Conservation (phyloP, 2,888 invertebrate species). For the Callimorpha dominula region DNA sequence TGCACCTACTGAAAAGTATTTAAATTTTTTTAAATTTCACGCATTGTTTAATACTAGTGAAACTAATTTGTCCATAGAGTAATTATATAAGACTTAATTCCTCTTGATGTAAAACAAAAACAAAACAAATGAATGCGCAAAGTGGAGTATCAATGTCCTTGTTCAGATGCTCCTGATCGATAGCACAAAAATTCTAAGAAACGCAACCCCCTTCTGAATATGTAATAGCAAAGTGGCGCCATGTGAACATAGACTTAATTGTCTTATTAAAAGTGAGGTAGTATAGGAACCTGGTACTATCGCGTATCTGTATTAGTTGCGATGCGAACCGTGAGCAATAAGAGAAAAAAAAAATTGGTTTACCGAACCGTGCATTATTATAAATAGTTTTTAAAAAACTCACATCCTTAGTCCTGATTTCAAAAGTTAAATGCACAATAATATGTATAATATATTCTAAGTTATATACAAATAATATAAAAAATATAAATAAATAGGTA, state of each 20-base stretch:
- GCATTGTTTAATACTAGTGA: too few relatives aligned
- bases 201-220: constrained; percentile 59
- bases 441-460: too few relatives aligned
- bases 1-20: too few relatives aligned
- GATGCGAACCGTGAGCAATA: too few relatives aligned
- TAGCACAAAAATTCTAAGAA: constrained; percentile 69
- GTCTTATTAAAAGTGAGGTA: constrained; percentile 3
- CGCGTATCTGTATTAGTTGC: not conserved
- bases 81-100: too few relatives aligned
- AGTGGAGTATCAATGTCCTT: not conserved
- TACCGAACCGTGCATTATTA: not conserved
- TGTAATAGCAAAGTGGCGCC: constrained; percentile 49
- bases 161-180: constrained; percentile 47
- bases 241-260: not conserved
- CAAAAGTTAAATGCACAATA: not conserved
- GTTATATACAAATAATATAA: too few relatives aligned
- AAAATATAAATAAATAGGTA: too few relatives aligned
- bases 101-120: too few relatives aligned
- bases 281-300: not conserved
- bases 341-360: not conserved
- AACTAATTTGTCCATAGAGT: too few relatives aligned
- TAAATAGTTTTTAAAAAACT: not conserved
- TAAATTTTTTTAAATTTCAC: too few relatives aligned
- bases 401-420: not conserved
- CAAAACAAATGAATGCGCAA: not conserved